A percentile compares a stretch with the other conserved stretches of the same genome.
These are phyloP conservation scores for Bujurquina vittata DNA, from an alignment of 2,113 vertebrate species.

Conservation along the genomic window DNA sequence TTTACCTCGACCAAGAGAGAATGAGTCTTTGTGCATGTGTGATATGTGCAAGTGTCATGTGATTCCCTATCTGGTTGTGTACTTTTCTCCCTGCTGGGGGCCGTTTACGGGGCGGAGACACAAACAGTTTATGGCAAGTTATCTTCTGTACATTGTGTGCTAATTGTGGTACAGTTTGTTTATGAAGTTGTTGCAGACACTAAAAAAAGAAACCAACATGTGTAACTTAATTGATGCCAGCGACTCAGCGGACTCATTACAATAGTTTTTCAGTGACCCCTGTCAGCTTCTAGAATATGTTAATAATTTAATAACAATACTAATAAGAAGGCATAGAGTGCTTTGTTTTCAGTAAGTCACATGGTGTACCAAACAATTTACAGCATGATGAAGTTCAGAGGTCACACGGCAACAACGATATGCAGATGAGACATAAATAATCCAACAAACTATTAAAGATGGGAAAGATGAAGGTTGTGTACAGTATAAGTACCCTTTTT, in stretches of 20 bases:
- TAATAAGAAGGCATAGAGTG: not conserved
- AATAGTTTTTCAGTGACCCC: not conserved
- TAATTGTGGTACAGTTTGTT: not conserved
- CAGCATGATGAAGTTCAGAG: not conserved
- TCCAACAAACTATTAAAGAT: not conserved
- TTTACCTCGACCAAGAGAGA: constrained; percentile 9
- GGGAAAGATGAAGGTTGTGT: not conserved
- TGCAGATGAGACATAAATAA: not conserved
- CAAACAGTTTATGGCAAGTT: constrained; percentile 27
- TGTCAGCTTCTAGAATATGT: not conserved
- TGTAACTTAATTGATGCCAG: not conserved
- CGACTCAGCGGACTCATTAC: not conserved
- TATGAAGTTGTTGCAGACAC: not conserved
- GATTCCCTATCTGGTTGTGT: constrained; percentile 64
- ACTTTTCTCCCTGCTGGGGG: constrained; percentile 49
- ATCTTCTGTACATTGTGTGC: not conserved
- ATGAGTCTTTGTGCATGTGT: constrained; percentile 55
- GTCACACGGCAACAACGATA: not conserved
- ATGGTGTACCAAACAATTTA: not conserved
- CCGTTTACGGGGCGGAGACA: constrained; percentile 35
- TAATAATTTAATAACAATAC: not conserved
- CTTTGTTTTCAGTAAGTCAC: not conserved
- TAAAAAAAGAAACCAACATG: not conserved
- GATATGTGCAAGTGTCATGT: constrained; percentile 55
- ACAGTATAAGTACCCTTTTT: not conserved